Evolutionary conservation across 2,113 vertebrate species (phyloP).

Genomic region (Rana temporaria): DNA sequence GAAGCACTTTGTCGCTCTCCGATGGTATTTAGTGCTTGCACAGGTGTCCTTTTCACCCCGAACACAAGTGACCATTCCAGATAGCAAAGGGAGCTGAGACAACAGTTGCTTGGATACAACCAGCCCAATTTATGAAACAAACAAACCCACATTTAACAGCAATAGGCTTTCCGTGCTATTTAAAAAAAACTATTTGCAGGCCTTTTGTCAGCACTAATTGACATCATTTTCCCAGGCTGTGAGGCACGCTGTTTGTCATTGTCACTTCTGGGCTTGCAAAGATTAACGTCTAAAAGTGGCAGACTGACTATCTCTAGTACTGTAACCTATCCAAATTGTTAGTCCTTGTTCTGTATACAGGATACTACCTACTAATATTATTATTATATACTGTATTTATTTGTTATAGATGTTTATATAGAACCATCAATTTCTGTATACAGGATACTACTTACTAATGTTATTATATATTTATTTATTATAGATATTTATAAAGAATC

Average conservation of each 20-base stretch:
- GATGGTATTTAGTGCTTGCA: slow-evolving; percentile 1
- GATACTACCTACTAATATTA: too few relatives aligned
- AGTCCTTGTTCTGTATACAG: too few relatives aligned
- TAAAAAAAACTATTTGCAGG: background rate
- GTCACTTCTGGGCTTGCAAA: slow-evolving; percentile 10
- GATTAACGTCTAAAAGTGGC: slow-evolving; percentile 2
- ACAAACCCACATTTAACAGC: background rate
- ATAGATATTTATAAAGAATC: too few relatives aligned
- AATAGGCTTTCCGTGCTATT: background rate
- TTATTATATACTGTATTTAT: too few relatives aligned
- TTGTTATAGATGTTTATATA: too few relatives aligned
- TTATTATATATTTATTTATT: too few relatives aligned
- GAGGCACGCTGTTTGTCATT: background rate
- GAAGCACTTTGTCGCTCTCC: too few relatives aligned
- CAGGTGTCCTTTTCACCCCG: background rate
- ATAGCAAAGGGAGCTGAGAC: background rate
- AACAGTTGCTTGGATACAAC: background rate
- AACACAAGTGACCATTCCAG: background rate
- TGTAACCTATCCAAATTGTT: too few relatives aligned
- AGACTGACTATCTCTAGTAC: background rate
- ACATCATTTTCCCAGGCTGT: background rate
- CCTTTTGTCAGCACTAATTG: too few relatives aligned
- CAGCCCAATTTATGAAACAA: background rate
- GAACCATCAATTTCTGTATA: too few relatives aligned
- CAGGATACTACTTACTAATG: too few relatives aligned